Percentiles rank a stretch among this genome's conserved stretches.
phyloP scores from a whole-genome alignment of 2,888 invertebrate species.

The Vannuccia rotundouncinata region DNA sequence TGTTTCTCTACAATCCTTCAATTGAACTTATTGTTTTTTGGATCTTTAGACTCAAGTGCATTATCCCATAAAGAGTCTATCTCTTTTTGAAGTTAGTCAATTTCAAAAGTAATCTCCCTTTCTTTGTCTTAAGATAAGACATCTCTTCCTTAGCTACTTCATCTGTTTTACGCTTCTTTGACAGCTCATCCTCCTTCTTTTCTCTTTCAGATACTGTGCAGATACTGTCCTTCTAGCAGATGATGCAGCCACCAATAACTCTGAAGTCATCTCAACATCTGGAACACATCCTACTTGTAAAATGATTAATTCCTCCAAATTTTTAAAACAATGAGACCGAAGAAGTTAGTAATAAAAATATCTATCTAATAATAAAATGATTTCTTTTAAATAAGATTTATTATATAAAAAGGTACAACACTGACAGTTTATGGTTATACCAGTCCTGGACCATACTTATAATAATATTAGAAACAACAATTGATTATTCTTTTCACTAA shows the following conservation, averaged over 20 bases:
- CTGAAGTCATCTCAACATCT: conserved; percentile 22
- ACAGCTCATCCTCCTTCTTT: not conserved
- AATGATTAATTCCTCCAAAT: too few relatives aligned
- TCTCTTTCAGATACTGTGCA: not conserved
- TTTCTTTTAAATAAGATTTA: too few relatives aligned
- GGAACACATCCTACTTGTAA: conserved; percentile 23
- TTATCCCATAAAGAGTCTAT: not conserved
- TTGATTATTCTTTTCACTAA: too few relatives aligned
- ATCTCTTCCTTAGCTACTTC: not conserved
- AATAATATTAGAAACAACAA: too few relatives aligned
- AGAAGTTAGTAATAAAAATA: too few relatives aligned
- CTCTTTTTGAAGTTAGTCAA: not conserved
- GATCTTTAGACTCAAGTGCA: not conserved
- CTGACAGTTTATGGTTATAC: too few relatives aligned
- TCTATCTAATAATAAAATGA: too few relatives aligned
- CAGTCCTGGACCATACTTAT: too few relatives aligned
- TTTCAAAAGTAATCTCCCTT: not conserved
- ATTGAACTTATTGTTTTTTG: not conserved
- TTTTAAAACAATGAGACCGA: too few relatives aligned
- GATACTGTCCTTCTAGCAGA: conserved; percentile 3
- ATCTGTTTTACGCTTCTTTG: not conserved
- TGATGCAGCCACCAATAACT: conserved; percentile 11
- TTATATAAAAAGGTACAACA: too few relatives aligned
- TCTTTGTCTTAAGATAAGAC: not conserved
- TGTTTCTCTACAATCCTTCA: not conserved